These are phyloP conservation scores for Hyaena hyaena DNA, from an alignment of 2,113 vertebrate genomes.

Conservation along the genomic window DNA sequence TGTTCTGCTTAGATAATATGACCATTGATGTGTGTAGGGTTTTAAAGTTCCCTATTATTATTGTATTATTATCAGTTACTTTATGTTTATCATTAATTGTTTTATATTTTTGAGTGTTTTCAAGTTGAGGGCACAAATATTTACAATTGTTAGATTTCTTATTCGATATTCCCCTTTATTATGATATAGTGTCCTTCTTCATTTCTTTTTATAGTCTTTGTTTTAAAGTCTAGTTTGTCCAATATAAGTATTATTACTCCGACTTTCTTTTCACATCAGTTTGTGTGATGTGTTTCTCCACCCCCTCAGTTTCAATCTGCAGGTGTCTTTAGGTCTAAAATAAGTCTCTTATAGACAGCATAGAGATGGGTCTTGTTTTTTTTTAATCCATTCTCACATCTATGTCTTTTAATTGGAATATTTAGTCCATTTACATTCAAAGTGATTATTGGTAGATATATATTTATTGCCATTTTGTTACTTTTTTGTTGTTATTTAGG, in stretches of 20 bases:
- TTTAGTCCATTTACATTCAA: neutral
- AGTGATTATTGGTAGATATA: too few relatives aligned
- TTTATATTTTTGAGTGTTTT: neutral
- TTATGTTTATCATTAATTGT: neutral
- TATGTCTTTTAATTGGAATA: neutral
- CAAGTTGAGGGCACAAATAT: neutral
- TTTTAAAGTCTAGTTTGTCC: neutral
- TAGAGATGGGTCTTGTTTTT: neutral
- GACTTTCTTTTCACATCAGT: neutral
- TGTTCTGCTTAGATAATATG: too few relatives aligned
- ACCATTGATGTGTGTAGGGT: too few relatives aligned
- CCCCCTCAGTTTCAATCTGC: neutral
- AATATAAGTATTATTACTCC: neutral
- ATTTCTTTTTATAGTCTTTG: neutral
- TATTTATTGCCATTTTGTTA: too few relatives aligned
- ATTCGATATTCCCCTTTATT: neutral
- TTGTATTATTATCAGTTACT: neutral
- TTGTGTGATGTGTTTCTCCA: neutral
- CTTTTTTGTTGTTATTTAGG: too few relatives aligned
- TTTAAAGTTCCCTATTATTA: neutral
- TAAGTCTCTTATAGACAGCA: neutral
- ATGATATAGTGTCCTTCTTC: neutral
- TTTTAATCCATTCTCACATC: neutral
- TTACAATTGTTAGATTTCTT: neutral
- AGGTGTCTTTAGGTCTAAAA: neutral